Base-by-base conservation (phyloP, 2,888 invertebrate genomes). In the Sphinx pinastri region DNA sequence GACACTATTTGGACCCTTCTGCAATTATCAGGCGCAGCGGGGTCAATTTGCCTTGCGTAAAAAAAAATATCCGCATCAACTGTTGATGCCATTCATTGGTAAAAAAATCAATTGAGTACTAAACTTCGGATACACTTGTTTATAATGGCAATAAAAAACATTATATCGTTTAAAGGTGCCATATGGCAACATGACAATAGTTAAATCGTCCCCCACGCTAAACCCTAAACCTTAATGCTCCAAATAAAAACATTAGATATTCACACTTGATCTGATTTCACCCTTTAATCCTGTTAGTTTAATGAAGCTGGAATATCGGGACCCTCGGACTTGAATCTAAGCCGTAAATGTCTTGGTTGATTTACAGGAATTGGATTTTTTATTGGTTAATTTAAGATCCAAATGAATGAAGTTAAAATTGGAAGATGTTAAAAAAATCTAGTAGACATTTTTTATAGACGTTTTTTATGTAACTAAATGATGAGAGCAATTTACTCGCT, bases 271-370 rank as follows among this genome's bases (percentile, higher is more conserved):
- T 92, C 89, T 85, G 89, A 81, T 84, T 80, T 82, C 87, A 88
- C 91, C 91, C 92, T 89, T 88, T 88, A 89, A 89, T 87, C 87
- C 85, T 83, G 86, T 90, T 87, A 90, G 92, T 90, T 91, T 86
- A 93, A 93, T 93, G 91, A 84, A 63, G 81, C 90, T 88, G 79
- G 83, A 85, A 85, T 85, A 88, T 85, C 85, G 86, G 84, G 80
- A 81, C 86, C 83, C 75, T 45, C 47, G 68, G 70, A 52, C 67
- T 71, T 70, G 69, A 57, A 57, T 13, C 66, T 67, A 19, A 51
- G 49, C 51, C 57, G 52, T 68, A 38, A 60, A 59, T 68, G 60
- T 60, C 52, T 54, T 14, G n/a, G 25, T 45, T 51, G 60, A 58
- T 68, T 68, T 58, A 57, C 8, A 19, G 16, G 25, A 68, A 57